phyloP scores from a whole-genome alignment of 2,113 vertebrate species.

The Cynoglossus semilaevis region DNA sequence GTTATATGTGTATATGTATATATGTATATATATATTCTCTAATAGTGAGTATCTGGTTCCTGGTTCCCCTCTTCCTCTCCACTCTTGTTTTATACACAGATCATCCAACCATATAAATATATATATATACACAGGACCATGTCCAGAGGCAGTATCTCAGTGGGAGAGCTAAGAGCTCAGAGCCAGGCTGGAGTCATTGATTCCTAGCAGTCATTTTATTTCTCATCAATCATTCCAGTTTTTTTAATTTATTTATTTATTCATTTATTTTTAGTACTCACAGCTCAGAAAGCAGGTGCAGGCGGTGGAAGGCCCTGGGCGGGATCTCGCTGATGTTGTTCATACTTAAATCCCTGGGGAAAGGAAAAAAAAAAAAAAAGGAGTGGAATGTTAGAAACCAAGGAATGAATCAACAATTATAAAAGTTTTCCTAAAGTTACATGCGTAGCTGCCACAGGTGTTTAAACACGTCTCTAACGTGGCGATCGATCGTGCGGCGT shows the following conservation, averaged over 20 bases:
- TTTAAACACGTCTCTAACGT: slow-evolving; percentile 38
- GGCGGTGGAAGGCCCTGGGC: slow-evolving; percentile 79
- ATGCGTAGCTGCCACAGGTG: slow-evolving; percentile 27
- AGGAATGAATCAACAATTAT: slow-evolving; percentile 32
- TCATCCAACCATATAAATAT: slow-evolving; percentile 41
- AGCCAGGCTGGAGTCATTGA: slow-evolving; percentile 59
- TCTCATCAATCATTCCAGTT: no score
- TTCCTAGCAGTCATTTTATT: slow-evolving; percentile 46
- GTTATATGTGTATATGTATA: no score
- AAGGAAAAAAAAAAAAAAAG: slow-evolving; percentile 9
- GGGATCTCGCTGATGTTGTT: slow-evolving; percentile 91
- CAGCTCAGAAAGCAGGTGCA: slow-evolving; percentile 93
- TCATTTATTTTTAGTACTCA: slow-evolving; percentile 83
- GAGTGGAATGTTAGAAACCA: slow-evolving; percentile 22
- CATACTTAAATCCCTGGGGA: slow-evolving; percentile 91
- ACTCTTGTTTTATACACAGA: slow-evolving; percentile 38
- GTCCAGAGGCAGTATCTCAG: slow-evolving; percentile 61
- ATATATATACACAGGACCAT: no score
- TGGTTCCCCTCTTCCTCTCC: slow-evolving; percentile 20
- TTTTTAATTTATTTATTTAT: no score
- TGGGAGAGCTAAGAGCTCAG: slow-evolving; percentile 62
- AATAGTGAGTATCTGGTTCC: slow-evolving; percentile 59
- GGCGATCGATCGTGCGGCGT: slow-evolving; percentile 34
- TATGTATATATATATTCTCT: slow-evolving; percentile 59
- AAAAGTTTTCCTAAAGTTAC: slow-evolving; percentile 8